Evolutionary conservation across 1,140 invertebrate genomes (phyloP), one percentile per base, ranked within the genome.

Genomic region (Tenebrio molitor): DNA sequence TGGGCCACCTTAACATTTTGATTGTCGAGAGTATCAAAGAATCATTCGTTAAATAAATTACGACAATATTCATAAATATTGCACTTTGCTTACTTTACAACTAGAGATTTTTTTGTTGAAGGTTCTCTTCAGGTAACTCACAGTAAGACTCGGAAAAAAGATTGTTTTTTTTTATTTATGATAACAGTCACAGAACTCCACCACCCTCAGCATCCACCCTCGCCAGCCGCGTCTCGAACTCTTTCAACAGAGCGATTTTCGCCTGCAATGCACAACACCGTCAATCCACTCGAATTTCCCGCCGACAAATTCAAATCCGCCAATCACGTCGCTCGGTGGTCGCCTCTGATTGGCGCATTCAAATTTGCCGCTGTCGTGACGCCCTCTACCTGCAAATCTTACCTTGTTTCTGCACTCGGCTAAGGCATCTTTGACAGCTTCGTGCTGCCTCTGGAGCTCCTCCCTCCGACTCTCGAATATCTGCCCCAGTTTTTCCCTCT

Each of bases 361-460:
- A n/a, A n/a, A n/a, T n/a, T n/a, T n/a, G n/a, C n/a, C n/a, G n/a
- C n/a, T n/a, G n/a, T n/a, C n/a, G n/a, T n/a, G n/a, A n/a, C n/a
- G n/a, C n/a, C n/a, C n/a, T n/a, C n/a, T n/a, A n/a, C n/a, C n/a
- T n/a, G n/a, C n/a, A n/a, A n/a, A n/a, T n/a, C n/a, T 73, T 82
- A 93, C 92, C 87, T 91, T 92, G 33, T 86, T 84, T 79, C 89
- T 89, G 81, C 93, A 91, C 36, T 91, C 89, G 29, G 88, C 86
- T 74, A 94, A 83, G 50, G 87, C 88, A 72, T 87, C 87, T 69
- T 87, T 87, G 50, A 96, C 91, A 73, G 89, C 87, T 79, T 95
- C 93, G 79, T 95, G 92, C 74, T 92, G 87, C 75, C 90, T 91
- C 79, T 90, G 89, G 2, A 95, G 83, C 69, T 93, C 90, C 76